A percentile compares a stretch with the other conserved stretches of the same genome.
Conservation (phyloP, 2,113 vertebrate species). For the Silurus glanis region DNA sequence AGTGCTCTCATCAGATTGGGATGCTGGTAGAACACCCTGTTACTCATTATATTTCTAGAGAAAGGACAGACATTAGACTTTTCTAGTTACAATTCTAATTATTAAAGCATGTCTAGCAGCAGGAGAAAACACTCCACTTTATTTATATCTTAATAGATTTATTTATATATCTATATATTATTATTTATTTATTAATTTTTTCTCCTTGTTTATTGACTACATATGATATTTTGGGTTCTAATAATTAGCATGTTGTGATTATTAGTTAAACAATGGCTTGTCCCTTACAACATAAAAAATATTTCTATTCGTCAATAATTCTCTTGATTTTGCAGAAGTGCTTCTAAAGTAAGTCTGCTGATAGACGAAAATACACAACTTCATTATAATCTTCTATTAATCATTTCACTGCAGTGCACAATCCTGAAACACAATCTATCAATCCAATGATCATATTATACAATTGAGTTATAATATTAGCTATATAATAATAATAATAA, state of each 20-base stretch:
- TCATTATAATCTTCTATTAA: not conserved
- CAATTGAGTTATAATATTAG: not conserved
- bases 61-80: not conserved
- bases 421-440: not conserved
- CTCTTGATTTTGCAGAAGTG: not conserved
- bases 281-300: not conserved
- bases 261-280: not conserved
- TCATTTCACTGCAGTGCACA: not conserved
- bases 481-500: no score
- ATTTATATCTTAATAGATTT: no score
- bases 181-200: not conserved
- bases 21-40: constrained; percentile 93
- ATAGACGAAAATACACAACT: not conserved
- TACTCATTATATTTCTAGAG: constrained; percentile 91
- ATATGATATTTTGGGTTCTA: not conserved
- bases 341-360: not conserved
- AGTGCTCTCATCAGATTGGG: constrained; percentile 91
- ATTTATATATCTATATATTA: no score
- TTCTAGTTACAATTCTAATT: not conserved
- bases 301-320: not conserved
- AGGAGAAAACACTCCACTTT: not conserved
- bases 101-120: not conserved
- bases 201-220: not conserved
- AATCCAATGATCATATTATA: not conserved
- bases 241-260: no score